Evolutionary conservation across 1,140 invertebrate species (phyloP), one percentile per base, ranked within the genome.

Genomic region (Doryteuthis pealeii): DNA sequence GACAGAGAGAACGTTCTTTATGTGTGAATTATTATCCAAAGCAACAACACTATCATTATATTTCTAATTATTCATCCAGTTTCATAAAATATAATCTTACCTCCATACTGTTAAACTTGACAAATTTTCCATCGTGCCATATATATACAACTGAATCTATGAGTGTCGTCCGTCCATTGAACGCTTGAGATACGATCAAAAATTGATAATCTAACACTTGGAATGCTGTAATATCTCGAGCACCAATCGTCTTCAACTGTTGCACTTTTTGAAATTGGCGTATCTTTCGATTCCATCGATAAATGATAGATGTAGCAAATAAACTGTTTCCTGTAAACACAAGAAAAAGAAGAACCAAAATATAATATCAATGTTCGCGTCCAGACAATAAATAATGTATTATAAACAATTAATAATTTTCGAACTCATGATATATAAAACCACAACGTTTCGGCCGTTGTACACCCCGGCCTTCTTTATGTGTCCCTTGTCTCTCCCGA

Each of bases 171-270:
- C 76, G 70, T 1, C 82, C 83, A 69, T 81, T 78, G 71, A 86
- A 87, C 14, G 85, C 81, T 62, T 86, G 85, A 35, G 86, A 84
- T 15, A 85, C 74, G 6, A 79, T 83, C 74, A 87, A 80, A 74
- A 87, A 87, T 72, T 87, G 84, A 73, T 82, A 85, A 12, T 78
- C 81, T 43, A 82, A 76, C 0, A 85, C 79, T 10, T 30, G 65
- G 68, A 87, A 87, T 71, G 86, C 78, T 2, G 86, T 86, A 83
- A 84, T 87, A 71, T 87, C 86, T 68, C 83, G 84, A 0, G 86
- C 86, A 12, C 85, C 85, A 1, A 78, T 76, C 10, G 86, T 86
- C 28, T 74, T 43, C 30, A 87, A 78, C 8, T 66, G 75, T 77
- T 87, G 85, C 33, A 78, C 75, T 72, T 81, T 72, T 35, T 76